Evolutionary conservation across 2,113 vertebrate genomes (phyloP).

Genomic region (Sciurus niger): DNA sequence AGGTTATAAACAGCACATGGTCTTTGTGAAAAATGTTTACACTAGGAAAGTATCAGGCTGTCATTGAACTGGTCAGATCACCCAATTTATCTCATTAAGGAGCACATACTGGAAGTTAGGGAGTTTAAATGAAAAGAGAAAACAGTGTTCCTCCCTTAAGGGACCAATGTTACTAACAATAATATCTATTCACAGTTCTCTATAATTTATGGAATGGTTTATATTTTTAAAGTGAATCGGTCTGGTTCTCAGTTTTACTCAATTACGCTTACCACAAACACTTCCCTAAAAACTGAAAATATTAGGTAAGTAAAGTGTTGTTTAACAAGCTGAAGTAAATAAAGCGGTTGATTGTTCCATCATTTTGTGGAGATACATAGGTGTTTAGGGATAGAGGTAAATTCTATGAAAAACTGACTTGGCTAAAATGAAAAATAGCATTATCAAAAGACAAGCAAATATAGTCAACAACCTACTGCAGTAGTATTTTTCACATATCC

Average conservation of each 20-base stretch:
- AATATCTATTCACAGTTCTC: background rate
- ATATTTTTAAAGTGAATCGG: background rate
- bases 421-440: conserved; percentile 77
- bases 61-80: background rate
- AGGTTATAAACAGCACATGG: conserved; percentile 28
- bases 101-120: background rate
- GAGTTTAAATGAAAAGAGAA: background rate
- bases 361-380: conserved; percentile 34
- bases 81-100: conserved; percentile 40
- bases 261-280: conserved; percentile 26
- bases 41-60: conserved; percentile 16
- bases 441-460: conserved; percentile 73
- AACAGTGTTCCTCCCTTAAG: background rate
- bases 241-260: conserved; percentile 49
- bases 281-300: background rate
- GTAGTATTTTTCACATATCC: conserved; percentile 77
- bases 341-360: conserved; percentile 23
- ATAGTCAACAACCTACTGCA: conserved; percentile 77
- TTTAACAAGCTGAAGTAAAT: conserved; percentile 50
- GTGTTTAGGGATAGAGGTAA: conserved; percentile 66
- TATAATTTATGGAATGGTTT: background rate
- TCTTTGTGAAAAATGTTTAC: conserved; percentile 51
- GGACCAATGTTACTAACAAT: background rate
- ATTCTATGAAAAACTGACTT: conserved; percentile 77
- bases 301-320: background rate